Evolutionary conservation across 2,113 vertebrate species (phyloP).

Genomic region (Podarcis muralis): DNA sequence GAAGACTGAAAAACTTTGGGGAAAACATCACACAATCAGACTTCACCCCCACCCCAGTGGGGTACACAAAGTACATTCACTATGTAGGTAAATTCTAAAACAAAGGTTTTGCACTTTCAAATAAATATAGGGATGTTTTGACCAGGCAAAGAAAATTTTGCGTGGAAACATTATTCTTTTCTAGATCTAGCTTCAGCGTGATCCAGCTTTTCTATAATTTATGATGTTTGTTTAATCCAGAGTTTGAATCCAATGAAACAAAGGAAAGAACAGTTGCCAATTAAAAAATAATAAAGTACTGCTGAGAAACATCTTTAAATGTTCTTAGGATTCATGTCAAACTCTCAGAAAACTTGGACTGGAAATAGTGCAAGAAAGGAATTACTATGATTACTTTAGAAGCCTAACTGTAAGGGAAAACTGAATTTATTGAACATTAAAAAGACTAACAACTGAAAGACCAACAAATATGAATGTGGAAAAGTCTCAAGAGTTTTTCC

Average conservation of each 20-base stretch:
- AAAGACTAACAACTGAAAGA: slow-evolving; percentile 30
- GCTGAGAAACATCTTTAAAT: slow-evolving; percentile 43
- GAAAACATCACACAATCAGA: neutral
- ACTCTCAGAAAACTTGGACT: slow-evolving; percentile 28
- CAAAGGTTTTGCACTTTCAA: slow-evolving; percentile 23
- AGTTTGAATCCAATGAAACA: slow-evolving; percentile 10
- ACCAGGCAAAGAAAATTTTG: neutral
- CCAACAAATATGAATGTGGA: slow-evolving; percentile 12
- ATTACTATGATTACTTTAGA: slow-evolving; percentile 33
- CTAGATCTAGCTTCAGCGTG: slow-evolving; percentile 6
- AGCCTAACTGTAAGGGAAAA: slow-evolving; percentile 34
- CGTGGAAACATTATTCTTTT: slow-evolving; percentile 15
- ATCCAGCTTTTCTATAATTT: slow-evolving; percentile 15
- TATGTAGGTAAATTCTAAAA: slow-evolving; percentile 45
- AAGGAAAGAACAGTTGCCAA: slow-evolving; percentile 13
- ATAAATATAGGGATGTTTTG: neutral
- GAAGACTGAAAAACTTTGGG: neutral
- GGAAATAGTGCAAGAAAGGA: slow-evolving; percentile 30
- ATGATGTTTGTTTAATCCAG: neutral
- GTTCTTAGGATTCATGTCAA: slow-evolving; percentile 24
- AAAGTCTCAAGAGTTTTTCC: neutral
- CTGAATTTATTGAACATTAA: slow-evolving; percentile 26
- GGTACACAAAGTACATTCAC: neutral
- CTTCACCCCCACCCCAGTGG: neutral
- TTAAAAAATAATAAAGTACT: slow-evolving; percentile 1